These are phyloP conservation scores for Ceuthmochares aereus DNA, from an alignment of 2,113 vertebrate genomes.

Conservation along the genomic window DNA sequence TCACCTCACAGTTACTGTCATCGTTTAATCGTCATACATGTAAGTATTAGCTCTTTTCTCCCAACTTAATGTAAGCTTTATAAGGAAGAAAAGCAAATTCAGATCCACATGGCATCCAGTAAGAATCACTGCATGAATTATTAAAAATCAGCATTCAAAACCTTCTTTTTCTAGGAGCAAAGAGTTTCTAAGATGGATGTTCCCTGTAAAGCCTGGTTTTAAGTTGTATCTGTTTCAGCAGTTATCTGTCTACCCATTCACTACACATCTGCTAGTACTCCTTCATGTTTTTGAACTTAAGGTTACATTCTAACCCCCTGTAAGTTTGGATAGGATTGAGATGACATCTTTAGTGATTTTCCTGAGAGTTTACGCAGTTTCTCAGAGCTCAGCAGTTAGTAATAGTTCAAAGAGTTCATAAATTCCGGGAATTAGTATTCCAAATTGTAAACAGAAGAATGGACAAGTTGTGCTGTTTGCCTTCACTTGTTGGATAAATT, in stretches of 20 bases:
- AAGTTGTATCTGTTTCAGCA: background rate
- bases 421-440: background rate
- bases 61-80: conserved; percentile 11
- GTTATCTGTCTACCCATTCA: background rate
- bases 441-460: background rate
- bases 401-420: background rate
- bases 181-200: background rate
- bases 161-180: background rate
- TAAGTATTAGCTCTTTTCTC: conserved; percentile 58
- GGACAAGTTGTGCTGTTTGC: background rate
- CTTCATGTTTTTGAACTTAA: conserved; percentile 1
- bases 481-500: background rate
- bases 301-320: background rate
- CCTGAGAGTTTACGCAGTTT: background rate
- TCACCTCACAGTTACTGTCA: background rate
- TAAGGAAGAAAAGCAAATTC: conserved; percentile 42
- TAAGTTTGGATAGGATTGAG: background rate
- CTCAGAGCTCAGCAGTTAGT: background rate
- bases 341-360: background rate
- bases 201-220: background rate
- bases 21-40: conserved; percentile 25
- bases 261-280: background rate
- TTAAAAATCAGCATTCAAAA: conserved; percentile 32
- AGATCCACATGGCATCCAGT: background rate
- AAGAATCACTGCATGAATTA: conserved; percentile 39